These are phyloP conservation scores for Neuroterus valhalla DNA, from an alignment of 1,140 invertebrate species.

Conservation along the genomic window DNA sequence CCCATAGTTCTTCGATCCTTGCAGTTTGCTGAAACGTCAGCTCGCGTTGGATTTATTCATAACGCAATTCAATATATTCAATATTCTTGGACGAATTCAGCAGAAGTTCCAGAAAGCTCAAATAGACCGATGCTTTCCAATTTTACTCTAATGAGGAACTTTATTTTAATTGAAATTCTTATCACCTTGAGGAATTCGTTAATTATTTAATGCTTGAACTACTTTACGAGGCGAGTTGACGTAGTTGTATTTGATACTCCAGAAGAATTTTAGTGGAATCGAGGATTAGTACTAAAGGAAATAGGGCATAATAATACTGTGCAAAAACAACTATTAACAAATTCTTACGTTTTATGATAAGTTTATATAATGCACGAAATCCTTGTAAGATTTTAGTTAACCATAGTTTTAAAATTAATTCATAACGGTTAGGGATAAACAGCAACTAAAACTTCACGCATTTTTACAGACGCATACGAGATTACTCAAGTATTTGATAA, in stretches of 20 bases:
- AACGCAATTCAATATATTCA: neutral
- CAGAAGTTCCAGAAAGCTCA: neutral
- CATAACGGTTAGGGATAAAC: neutral
- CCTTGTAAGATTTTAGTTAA: neutral
- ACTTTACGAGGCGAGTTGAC: neutral
- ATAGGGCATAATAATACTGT: neutral
- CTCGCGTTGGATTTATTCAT: neutral
- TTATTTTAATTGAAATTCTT: conserved; percentile 4
- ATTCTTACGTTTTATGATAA: neutral
- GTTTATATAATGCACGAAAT: neutral
- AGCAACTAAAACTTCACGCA: neutral
- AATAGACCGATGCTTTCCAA: neutral
- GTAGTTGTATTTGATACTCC: neutral
- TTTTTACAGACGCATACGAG: neutral
- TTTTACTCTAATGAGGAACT: neutral
- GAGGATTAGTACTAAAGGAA: neutral
- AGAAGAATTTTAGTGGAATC: neutral
- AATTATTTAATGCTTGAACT: neutral
- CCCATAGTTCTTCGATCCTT: neutral
- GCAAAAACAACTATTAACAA: neutral
- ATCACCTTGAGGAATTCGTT: neutral
- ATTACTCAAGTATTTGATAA: neutral
- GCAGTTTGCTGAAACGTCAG: conserved; percentile 6
- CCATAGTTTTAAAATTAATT: conserved; percentile 4
- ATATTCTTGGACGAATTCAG: neutral